Conservation (phyloP, 1,140 invertebrate species). For the Aphelenchoides fujianensis region DNA sequence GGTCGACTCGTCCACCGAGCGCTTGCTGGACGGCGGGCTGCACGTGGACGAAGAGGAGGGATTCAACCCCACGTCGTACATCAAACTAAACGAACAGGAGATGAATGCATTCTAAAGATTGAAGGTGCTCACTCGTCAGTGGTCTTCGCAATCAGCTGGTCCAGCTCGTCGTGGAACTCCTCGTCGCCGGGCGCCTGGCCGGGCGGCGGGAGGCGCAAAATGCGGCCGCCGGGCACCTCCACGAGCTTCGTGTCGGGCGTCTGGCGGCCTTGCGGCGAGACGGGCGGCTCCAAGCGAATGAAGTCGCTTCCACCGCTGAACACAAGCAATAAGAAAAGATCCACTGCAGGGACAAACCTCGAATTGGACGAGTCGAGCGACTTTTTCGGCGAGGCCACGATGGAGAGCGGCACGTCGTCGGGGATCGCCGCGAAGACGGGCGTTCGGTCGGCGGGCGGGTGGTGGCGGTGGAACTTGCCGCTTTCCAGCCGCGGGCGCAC, state of each 20-base stretch:
- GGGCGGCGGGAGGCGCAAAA: not conserved
- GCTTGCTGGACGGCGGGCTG: not conserved
- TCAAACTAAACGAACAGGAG: not conserved
- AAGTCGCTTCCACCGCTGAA: not conserved
- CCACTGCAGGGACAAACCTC: not conserved
- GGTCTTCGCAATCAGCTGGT: slow-evolving; percentile 12
- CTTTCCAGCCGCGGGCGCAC: not conserved
- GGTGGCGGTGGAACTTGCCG: not conserved
- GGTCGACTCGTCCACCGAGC: not conserved
- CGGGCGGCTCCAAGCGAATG: no score
- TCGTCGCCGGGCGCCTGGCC: slow-evolving; percentile 8
- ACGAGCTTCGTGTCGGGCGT: no score
- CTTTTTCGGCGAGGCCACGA: no score
- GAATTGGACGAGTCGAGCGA: not conserved
- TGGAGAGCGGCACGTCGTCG: no score
- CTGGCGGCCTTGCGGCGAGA: no score
- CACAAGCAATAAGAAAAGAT: not conserved
- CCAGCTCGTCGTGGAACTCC: not conserved
- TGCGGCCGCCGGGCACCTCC: not conserved
- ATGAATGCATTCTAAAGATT: not conserved
- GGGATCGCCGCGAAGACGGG: not conserved
- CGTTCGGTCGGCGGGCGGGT: not conserved
- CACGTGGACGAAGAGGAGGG: not conserved
- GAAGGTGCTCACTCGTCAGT: slow-evolving; percentile 4
- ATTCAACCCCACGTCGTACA: slow-evolving; percentile 6